Conservation (phyloP, 1,140 invertebrate genomes). For the Atopsyche davidsoni region DNA sequence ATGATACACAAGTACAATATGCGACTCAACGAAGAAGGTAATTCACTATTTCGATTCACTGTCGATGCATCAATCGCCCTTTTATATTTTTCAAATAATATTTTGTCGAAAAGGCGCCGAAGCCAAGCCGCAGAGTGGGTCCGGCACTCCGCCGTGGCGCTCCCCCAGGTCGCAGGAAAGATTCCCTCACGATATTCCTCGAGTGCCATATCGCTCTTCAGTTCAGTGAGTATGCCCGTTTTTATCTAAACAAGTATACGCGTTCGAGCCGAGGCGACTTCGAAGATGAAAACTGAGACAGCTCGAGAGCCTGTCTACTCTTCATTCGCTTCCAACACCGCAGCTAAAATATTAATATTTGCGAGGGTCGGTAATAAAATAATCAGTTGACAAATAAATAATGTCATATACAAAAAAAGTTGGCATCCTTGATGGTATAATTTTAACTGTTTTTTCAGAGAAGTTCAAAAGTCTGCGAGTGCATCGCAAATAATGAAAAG, state of each 20-base stretch:
- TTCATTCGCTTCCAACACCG: too few species aligned
- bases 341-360: too few species aligned
- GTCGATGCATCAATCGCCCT: neutral
- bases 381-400: too few species aligned
- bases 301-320: too few species aligned
- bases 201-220: constrained; percentile 13
- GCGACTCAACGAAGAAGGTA: constrained; percentile 50
- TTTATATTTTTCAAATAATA: neutral
- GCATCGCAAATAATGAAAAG: constrained; percentile 39
- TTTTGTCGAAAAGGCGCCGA: constrained; percentile 15
- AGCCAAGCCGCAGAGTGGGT: constrained; percentile 13
- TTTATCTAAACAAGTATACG: constrained; percentile 1
- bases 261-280: neutral
- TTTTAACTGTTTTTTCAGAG: constrained; percentile 28
- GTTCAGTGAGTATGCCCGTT: constrained; percentile 11
- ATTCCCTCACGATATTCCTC: constrained; percentile 25
- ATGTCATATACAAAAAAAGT: too few species aligned
- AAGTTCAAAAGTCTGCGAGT: constrained; percentile 55
- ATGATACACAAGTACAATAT: constrained; percentile 63
- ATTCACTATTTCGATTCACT: constrained; percentile 26
- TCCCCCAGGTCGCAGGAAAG: constrained; percentile 27
- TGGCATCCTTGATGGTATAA: too few species aligned
- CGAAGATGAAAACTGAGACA: too few species aligned
- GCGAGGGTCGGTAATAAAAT: too few species aligned
- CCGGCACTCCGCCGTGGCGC: constrained; percentile 26